Base-by-base conservation (phyloP, 2,888 invertebrate genomes). In the Lepidonotus clava region DNA sequence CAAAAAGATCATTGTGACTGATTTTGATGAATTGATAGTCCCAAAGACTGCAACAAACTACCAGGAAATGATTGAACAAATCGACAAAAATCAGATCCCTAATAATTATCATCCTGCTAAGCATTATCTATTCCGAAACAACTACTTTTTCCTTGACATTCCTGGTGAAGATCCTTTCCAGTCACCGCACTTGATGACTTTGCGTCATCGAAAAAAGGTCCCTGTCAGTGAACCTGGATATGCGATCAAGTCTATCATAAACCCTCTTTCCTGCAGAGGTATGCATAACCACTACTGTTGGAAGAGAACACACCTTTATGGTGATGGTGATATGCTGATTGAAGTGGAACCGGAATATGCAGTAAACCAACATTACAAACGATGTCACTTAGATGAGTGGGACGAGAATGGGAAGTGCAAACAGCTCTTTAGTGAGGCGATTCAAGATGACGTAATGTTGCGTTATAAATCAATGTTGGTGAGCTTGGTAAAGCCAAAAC, bases 211-310 rank as follows among this genome's bases (percentile, higher is more conserved):
- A 14, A 77, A 24, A 41, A 86, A 51, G 56, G 28, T 83, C 8
- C 51, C 51, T 1, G 41, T 71, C n/a, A 88, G 87, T 80, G 84
- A 36, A 5, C 56, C 40, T 18, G 88, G 88, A 6, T 71, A 84
- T 32, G 34, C 87, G 6, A 83, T 85, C n/a, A 88, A 88, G 80
- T 76, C 86, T n/a, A 87, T 87, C 5, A 83, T 88, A 14, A 86
- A 88, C 21, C 87, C 88, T 0, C 84, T 71, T 11, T 61, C 83
- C 4, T 88, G 88, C 71, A 28, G 36, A 0, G 56, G 46, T 28
- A 88, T 88, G 88, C 88, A 88, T 46, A 88, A 88, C 53, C 88
- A 88, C 84, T 87, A 85, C 84, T 88, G 88, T 56, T 87, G 87
- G 88, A 36, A 36, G 24, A n/a, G 56, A 24, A 85, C 87, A 0